Evolutionary conservation across 2,797 vertebrate species (phyloP), one percentile per base, ranked within the genome.

Genomic region (Hirundo rustica): DNA sequence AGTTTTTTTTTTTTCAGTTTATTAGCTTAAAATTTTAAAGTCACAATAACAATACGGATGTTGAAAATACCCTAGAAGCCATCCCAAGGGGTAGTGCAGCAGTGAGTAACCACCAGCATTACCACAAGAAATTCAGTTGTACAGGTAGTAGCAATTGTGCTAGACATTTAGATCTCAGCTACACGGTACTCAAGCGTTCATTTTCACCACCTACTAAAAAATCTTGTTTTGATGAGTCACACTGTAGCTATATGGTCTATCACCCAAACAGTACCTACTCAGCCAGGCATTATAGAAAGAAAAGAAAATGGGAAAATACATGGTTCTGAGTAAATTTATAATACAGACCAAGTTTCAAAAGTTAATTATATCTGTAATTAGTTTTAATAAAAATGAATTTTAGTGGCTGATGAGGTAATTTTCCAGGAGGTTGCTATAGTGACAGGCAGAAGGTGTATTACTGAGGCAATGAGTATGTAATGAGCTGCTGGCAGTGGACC

Each of bases 381-480:
- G 73, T 93, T 96, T 71, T 96, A 93, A 68, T 95, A 93, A 93
- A 94, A 96, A 93, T 75, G 74, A 95, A 92, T 95, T 89, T 85
- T 76, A 96, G 75, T 92, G 92, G 84, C 87, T 92, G 89, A 86
- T 96, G 90, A 96, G 96, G 94, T 96, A 96, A 95, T 95, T 96
- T 95, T 95, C 73, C 73, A 67, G 75, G 55, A 72, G 8, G 94
- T 96, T 98, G 95, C 96, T 89, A 96, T 64, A 91, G 97, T 3
- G 16, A 97, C 67, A 89, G 84, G 92, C 85, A 96, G 84, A 96
- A 45, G 67, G 96, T 96, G 68, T 93, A 95, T 77, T 95, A 97
- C 96, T 48, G 71, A 95, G 94, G 88, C 10, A 10, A 96, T 91
- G 36, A 21, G 73, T 81, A 57, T 96, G 61, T 89, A 91, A 95